Percentiles rank a stretch among this genome's conserved stretches.
Evolutionary conservation across 2,888 invertebrate species (phyloP).

Genomic region (Stenodera caucasica): DNA sequence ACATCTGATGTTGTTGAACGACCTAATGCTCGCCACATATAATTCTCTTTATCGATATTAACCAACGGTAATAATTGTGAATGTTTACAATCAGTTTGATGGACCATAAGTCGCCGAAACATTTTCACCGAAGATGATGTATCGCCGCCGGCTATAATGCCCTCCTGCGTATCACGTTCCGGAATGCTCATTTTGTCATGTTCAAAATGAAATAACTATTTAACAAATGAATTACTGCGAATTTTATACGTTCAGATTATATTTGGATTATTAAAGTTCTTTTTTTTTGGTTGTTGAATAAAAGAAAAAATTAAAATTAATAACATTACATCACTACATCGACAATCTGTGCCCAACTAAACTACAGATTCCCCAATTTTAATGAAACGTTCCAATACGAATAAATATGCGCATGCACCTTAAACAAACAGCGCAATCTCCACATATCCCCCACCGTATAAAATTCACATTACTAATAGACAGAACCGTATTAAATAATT

Average conservation of each 20-base stretch:
- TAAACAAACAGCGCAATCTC: constrained; percentile 1
- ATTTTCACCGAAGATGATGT: constrained; percentile 37
- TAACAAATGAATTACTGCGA: background rate
- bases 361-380: background rate
- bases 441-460: background rate
- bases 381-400: background rate
- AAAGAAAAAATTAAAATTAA: background rate
- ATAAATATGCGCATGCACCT: background rate
- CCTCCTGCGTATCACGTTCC: constrained; percentile 42
- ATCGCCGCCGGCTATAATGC: constrained; percentile 33
- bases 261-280: background rate
- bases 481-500: background rate
- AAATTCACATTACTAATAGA: background rate
- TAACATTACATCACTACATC: background rate
- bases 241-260: too few species aligned
- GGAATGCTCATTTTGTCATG: constrained; percentile 49
- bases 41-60: constrained; percentile 59
- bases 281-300: background rate
- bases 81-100: constrained; percentile 42
- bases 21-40: constrained; percentile 57
- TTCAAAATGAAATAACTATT: constrained; percentile 10
- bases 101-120: constrained; percentile 54
- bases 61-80: constrained; percentile 49
- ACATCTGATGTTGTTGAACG: constrained; percentile 40
- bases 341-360: constrained; percentile 3